A percentile compares a stretch with the other conserved stretches of the same genome.
Conservation (phyloP, 2,888 invertebrate genomes). For the Nectonema munidae region DNA sequence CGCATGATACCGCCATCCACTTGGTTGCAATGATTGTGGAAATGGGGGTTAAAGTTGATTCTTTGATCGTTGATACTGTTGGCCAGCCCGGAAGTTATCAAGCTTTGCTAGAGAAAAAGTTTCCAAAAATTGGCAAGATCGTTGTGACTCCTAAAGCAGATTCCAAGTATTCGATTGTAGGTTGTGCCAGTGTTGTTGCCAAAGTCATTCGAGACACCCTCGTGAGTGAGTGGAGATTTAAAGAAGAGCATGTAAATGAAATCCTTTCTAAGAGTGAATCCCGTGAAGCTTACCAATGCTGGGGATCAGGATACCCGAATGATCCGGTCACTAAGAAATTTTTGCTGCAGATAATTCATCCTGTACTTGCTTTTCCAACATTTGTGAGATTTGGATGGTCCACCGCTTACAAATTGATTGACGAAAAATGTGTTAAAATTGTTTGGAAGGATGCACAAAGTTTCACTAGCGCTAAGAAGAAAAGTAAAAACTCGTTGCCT, state of each 20-base stretch:
- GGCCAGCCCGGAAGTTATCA: background rate
- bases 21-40: background rate
- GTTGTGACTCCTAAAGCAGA: background rate
- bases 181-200: background rate
- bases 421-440: background rate
- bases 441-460: too few species aligned
- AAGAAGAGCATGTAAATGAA: background rate
- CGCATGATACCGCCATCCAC: background rate
- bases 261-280: background rate
- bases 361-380: background rate
- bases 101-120: background rate
- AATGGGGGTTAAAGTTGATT: background rate
- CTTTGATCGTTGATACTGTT: background rate
- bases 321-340: background rate
- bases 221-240: background rate
- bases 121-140: background rate
- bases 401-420: background rate
- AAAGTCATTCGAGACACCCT: background rate
- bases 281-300: background rate
- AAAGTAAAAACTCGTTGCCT: too few species aligned
- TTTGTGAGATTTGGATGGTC: constrained; percentile 1
- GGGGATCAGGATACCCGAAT: background rate
- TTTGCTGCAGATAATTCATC: background rate
- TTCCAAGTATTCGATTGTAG: background rate
- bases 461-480: too few species aligned